These are phyloP conservation scores for Calosoma granatense DNA, from an alignment of 1,140 invertebrate species.

Conservation along the genomic window DNA sequence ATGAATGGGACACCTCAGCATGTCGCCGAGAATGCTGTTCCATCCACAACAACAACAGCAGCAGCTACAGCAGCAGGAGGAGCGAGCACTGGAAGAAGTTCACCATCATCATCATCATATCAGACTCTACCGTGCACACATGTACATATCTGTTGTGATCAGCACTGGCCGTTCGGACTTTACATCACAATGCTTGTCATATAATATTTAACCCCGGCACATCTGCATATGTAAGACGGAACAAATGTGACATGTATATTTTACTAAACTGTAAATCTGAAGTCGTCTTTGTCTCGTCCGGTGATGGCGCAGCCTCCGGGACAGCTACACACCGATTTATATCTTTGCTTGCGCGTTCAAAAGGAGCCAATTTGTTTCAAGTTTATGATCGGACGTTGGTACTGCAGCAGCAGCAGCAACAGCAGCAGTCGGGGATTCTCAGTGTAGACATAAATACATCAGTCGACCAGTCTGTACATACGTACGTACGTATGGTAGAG, in stretches of 20 bases:
- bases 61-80: background rate
- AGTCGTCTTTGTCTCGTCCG: too few relatives aligned
- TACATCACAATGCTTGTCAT: conserved; percentile 8
- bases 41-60: background rate
- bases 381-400: background rate
- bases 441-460: too few relatives aligned
- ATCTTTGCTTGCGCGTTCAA: background rate
- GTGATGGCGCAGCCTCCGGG: too few relatives aligned
- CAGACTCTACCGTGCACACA: background rate
- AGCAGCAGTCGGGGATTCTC: too few relatives aligned
- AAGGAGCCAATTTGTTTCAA: background rate
- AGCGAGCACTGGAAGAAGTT: background rate
- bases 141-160: background rate
- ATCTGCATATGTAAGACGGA: conserved; percentile 6
- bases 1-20: conserved; percentile 2
- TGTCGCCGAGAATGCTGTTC: conserved; percentile 5
- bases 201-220: conserved; percentile 1
- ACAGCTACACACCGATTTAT: background rate
- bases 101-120: background rate
- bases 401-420: too few relatives aligned
- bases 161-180: background rate
- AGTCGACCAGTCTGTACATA: too few relatives aligned
- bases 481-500: too few relatives aligned
- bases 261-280: conserved; percentile 2
- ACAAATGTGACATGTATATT: conserved; percentile 7